These are phyloP conservation scores for Caenorhabditis afra DNA, from an alignment of 2,888 invertebrate species.

Conservation along the genomic window DNA sequence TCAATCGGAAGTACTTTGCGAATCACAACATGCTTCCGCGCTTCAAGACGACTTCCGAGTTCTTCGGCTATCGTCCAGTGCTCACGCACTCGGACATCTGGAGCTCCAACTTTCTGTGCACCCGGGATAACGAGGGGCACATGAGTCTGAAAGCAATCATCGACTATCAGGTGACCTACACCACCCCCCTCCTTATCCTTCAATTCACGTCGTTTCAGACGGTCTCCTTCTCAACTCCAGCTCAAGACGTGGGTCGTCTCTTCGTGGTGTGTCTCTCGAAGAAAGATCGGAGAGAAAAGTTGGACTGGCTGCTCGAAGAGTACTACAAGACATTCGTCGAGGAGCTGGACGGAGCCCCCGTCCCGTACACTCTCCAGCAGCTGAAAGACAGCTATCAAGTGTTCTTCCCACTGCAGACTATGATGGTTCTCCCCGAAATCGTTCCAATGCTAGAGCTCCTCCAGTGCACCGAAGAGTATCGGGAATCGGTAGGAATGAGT, in stretches of 20 bases:
- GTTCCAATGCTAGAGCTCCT: constrained; percentile 30
- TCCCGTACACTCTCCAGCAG: constrained; percentile 48
- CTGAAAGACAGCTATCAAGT: constrained; percentile 45
- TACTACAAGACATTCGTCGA: constrained; percentile 48
- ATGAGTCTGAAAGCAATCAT: constrained; percentile 45
- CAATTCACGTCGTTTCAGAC: constrained; percentile 31
- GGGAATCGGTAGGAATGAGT: constrained; percentile 4
- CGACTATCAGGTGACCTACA: constrained; percentile 55
- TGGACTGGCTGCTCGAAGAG: constrained; percentile 32
- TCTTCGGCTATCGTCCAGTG: constrained; percentile 42
- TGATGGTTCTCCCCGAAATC: constrained; percentile 47
- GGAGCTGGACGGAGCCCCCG: constrained; percentile 32
- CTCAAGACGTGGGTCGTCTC: constrained; percentile 41
- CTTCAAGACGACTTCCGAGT: constrained; percentile 16
- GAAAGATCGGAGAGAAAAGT: constrained; percentile 42
- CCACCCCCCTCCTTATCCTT: neutral
- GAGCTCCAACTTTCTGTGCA: constrained; percentile 46
- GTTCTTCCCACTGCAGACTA: constrained; percentile 29
- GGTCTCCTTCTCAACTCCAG: constrained; percentile 31
- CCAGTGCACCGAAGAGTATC: constrained; percentile 17
- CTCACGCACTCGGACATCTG: constrained; percentile 49
- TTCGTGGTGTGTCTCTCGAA: constrained; percentile 24
- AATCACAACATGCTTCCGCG: constrained; percentile 13
- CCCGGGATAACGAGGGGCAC: constrained; percentile 17
- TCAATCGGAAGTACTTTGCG: constrained; percentile 28